Base-by-base conservation (phyloP, 2,888 invertebrate species). In the Noctuana brunneofusca region DNA sequence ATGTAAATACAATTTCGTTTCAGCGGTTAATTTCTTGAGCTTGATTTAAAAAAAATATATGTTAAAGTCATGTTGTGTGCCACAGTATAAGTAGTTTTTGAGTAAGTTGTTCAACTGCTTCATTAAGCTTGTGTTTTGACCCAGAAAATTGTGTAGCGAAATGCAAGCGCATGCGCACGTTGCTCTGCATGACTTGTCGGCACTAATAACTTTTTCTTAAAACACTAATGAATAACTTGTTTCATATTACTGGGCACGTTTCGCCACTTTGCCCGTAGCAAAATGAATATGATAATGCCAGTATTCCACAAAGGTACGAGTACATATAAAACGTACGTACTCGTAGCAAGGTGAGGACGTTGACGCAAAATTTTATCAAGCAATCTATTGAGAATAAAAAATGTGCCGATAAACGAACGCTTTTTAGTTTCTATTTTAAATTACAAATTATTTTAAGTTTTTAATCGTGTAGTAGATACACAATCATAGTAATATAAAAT, bases 201-300 rank as follows among this genome's bases (percentile, higher is more conserved):
- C 83, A 78, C 80, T 87, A 87, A 87, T 84, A 84, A 83, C 83
- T 86, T 88, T 86, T 89, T 87, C 87, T 87, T 79, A 83, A 87
- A 87, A 88, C 86, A 84, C 86, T 88, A 90, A 89, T 90, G 89
- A 89, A 88, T 89, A 87, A 81, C 82, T 81, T 79, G 84, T 75
- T 79, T 75, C 81, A 84, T 89, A 90, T 89, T 90, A 84, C 90
- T 74, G 78, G 75, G 86, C 90, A 90, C 90, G 90, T 88, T 83
- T 79, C 75, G 68, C 82, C 82, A 81, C 88, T 89, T 77, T 75
- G 66, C 65, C 65, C 18, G 30, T 6, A 32, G 50, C 52, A 20
- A 35, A 55, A 49, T 30, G 48, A 55, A 41, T 35, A 55, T 55
- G 11, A 27, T 38, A 24, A 14, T 12, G 14, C 48, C 62, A 55